phyloP scores from a whole-genome alignment of 2,113 vertebrate species.

The Guaruba guarouba region DNA sequence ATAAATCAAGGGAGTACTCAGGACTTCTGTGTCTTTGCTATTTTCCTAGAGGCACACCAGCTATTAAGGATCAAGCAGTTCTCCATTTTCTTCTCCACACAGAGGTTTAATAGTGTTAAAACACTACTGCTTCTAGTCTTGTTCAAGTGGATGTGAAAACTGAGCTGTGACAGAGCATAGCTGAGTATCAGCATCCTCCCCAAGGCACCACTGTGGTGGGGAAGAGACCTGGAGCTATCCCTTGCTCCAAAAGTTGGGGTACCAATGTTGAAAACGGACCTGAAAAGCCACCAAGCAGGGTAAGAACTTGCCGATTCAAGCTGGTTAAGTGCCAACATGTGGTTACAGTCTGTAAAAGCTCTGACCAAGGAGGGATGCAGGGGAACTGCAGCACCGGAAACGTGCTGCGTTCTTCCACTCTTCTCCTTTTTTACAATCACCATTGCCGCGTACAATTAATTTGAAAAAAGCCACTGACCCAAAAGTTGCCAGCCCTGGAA shows the following conservation, averaged over 20 bases:
- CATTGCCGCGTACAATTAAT: neutral
- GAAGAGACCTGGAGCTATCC: neutral
- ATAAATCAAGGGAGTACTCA: fast-evolving
- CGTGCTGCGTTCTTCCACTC: neutral
- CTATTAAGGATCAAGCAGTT: neutral
- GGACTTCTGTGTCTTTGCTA: neutral
- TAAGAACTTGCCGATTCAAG: neutral
- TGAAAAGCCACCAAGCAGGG: neutral
- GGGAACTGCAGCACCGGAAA: neutral
- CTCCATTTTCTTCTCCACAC: neutral
- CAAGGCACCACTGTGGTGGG: neutral
- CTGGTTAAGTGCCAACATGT: neutral
- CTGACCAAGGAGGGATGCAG: neutral
- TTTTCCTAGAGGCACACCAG: neutral
- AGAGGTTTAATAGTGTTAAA: neutral
- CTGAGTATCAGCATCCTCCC: neutral
- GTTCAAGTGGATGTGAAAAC: neutral
- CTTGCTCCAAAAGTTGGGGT: neutral
- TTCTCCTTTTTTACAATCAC: neutral
- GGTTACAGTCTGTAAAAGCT: neutral
- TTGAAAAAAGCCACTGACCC: neutral
- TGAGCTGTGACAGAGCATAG: neutral
- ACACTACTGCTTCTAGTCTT: neutral
- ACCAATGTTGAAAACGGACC: neutral
- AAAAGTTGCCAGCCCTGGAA: neutral